Evolutionary conservation across 2,113 vertebrate genomes (phyloP).

Genomic region (Ammodytes marinus): DNA sequence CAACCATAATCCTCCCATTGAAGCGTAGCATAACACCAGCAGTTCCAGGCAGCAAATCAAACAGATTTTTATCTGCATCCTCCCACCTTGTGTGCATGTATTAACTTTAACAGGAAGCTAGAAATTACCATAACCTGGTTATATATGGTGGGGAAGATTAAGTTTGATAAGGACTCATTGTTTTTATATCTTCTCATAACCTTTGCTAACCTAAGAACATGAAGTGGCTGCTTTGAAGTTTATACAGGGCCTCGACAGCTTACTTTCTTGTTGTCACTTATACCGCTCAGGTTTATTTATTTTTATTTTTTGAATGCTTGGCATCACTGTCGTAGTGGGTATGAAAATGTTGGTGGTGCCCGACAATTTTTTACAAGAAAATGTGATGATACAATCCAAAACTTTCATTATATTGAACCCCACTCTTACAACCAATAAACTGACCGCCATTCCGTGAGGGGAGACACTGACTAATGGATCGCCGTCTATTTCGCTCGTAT

Average conservation of each 20-base stretch:
- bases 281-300: not conserved
- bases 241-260: conserved; percentile 65
- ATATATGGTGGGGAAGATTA: conserved; percentile 36
- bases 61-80: conserved; percentile 70
- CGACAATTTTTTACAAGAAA: too few species aligned
- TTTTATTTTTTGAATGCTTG: not conserved
- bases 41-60: conserved; percentile 68
- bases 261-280: conserved; percentile 77
- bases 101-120: conserved; percentile 57
- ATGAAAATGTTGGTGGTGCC: too few species aligned
- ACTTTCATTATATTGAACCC: too few species aligned
- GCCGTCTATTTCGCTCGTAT: too few species aligned
- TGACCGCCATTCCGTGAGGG: too few species aligned
- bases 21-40: conserved; percentile 55
- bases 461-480: too few species aligned
- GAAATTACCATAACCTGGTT: conserved; percentile 58
- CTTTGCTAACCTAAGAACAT: conserved; percentile 15
- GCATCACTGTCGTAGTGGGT: not conserved
- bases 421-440: too few species aligned
- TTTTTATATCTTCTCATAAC: conserved; percentile 28
- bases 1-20: conserved; percentile 60
- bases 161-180: conserved; percentile 11
- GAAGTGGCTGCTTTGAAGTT: conserved; percentile 32
- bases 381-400: too few species aligned
- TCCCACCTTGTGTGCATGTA: conserved; percentile 46